Percentiles rank a stretch among this genome's conserved stretches.
These are phyloP conservation scores for Tachuris rubrigastra DNA, from an alignment of 2,113 vertebrate genomes.

Conservation along the genomic window DNA sequence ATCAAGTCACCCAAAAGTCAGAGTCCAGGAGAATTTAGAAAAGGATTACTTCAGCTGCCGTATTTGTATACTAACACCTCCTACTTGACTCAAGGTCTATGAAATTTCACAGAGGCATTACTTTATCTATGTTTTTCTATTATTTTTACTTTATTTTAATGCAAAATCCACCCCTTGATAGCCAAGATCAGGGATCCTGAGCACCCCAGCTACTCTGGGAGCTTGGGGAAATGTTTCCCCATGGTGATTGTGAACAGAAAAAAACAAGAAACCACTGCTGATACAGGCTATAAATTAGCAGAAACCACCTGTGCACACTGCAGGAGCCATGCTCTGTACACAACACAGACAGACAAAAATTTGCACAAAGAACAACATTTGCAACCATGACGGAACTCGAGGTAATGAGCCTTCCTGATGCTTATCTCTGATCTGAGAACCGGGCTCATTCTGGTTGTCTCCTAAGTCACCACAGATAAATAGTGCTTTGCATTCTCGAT, in stretches of 20 bases:
- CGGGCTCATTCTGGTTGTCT: slow-evolving; percentile 13
- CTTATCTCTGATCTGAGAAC: slow-evolving; percentile 39
- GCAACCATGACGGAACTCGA: background rate
- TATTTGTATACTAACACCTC: background rate
- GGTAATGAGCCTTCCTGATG: slow-evolving; percentile 36
- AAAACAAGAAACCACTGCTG: background rate
- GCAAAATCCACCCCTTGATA: background rate
- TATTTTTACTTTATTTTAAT: background rate
- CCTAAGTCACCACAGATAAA: slow-evolving; percentile 53
- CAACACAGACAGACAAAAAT: background rate
- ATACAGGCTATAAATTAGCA: background rate
- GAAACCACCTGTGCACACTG: background rate
- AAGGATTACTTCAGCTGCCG: background rate
- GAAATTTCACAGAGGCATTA: background rate
- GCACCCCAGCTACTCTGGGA: background rate
- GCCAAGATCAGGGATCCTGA: background rate
- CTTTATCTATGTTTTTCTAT: background rate
- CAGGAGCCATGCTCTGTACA: background rate
- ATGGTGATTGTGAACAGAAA: background rate
- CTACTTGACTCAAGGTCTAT: background rate
- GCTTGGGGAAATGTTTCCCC: background rate
- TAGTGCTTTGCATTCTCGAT: slow-evolving; percentile 28
- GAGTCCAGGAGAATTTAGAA: background rate
- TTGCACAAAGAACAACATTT: background rate
- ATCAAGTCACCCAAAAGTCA: background rate